Base-by-base conservation (phyloP, 2,113 vertebrate genomes). In the Haemorhous mexicanus region DNA sequence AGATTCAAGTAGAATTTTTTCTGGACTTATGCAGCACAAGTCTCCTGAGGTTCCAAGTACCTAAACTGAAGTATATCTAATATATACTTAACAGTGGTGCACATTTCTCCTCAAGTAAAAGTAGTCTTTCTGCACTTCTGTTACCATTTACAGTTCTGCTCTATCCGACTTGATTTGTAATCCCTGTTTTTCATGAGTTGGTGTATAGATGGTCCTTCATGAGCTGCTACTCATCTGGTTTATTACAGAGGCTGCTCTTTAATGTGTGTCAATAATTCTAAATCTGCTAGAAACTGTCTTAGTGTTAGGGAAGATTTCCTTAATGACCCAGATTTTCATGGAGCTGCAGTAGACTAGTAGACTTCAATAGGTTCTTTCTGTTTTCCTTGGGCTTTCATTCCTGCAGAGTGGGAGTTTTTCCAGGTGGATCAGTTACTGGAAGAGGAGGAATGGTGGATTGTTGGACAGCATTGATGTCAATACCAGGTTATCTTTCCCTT, bases 391-490 rank as follows among this genome's bases (percentile, higher is more conserved):
- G 18, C 26, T 93, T 85, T 52, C 9, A 3, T 78, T 91, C 30
- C 44, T 59, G 1, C 19, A 33, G 52, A 32, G 30, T n/a, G 16
- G 61, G 47, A 52, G 24, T 39, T 84, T 73, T 44, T n/a, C 37
- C 56, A 53, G 63, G 20, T 4, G 10, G 33, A 18, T 87, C n/a
- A 35, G 27, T 52, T 88, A 21, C 35, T 39, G 1, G 16, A 44
- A 37, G 47, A 78, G 80, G 39, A 84, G 43, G 49, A 83, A 44
- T 30, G 37, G 41, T n/a, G 44, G 23, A 18, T 69, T 66, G n/a
- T 59, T 64, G 58, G 61, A 17, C 50, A 69, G 16, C 0, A 0
- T 4, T 69, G 41, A 20, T 74, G 20, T 72, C 0, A 0, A 27
- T 56, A 52, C 53, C 20, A 43, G 46, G 20, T 69, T 90, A 9